These are phyloP conservation scores for Dicaeum eximium DNA, from an alignment of 2,113 vertebrate species.

Conservation along the genomic window DNA sequence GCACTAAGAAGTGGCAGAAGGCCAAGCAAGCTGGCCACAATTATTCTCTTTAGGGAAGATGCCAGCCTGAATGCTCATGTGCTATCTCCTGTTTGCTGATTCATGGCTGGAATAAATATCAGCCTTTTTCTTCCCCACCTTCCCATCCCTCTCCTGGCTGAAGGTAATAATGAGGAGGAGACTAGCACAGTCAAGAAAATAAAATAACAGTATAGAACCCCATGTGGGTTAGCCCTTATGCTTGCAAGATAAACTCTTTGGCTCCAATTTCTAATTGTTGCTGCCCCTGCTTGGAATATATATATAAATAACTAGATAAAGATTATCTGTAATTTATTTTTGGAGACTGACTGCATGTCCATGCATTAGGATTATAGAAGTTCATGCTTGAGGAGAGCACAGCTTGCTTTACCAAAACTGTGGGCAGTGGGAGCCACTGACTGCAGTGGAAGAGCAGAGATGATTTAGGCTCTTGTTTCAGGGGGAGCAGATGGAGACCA, in stretches of 20 bases:
- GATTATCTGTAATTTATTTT: not conserved
- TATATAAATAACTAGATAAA: not conserved
- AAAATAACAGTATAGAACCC: not conserved
- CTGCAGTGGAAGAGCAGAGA: not conserved
- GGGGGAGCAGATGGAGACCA: not conserved
- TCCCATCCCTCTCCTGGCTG: not conserved
- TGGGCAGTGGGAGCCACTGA: not conserved
- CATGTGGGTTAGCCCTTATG: not conserved
- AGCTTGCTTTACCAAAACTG: not conserved
- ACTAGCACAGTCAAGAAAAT: not conserved
- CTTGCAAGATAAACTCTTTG: not conserved
- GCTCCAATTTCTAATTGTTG: not conserved
- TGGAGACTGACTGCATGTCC: not conserved
- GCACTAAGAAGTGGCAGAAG: not conserved
- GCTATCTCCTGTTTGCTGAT: not conserved
- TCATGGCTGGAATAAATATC: not conserved
- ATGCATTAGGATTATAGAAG: not conserved
- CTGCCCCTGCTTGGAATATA: not conserved
- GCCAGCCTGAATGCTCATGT: not conserved
- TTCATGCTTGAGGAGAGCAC: not conserved
- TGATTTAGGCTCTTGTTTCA: not conserved
- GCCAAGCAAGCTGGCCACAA: constrained; percentile 10
- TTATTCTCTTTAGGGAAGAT: constrained; percentile 18
- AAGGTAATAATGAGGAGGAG: not conserved
- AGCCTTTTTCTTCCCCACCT: not conserved